Evolutionary conservation across 2,797 vertebrate species (phyloP).

Genomic region (Artibeus lituratus): DNA sequence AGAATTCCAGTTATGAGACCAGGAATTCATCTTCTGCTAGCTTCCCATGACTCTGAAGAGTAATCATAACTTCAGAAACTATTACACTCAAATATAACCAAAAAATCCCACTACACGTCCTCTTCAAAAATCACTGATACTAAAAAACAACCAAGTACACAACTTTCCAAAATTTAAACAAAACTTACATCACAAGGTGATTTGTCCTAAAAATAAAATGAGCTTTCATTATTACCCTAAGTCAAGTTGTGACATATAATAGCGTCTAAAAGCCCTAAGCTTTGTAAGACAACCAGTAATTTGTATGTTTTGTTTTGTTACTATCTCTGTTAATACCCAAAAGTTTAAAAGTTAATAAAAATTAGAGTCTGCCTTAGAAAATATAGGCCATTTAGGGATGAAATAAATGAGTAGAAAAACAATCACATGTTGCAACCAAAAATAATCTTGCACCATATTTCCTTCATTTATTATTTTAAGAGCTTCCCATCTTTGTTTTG

Average conservation of each 20-base stretch:
- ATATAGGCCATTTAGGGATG: slow-evolving; percentile 15
- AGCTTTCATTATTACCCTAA: not conserved
- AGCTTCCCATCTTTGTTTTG: not conserved
- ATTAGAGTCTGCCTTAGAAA: slow-evolving; percentile 49
- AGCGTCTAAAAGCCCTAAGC: slow-evolving; percentile 28
- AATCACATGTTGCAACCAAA: slow-evolving; percentile 45
- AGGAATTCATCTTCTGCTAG: not conserved
- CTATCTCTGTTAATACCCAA: slow-evolving; percentile 56
- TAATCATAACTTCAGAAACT: not conserved
- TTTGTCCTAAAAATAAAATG: slow-evolving; percentile 15
- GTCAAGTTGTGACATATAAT: not conserved
- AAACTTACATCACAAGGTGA: not conserved
- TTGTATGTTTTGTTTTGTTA: slow-evolving; percentile 46
- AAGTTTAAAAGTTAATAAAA: slow-evolving; percentile 65
- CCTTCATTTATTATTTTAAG: slow-evolving; percentile 41
- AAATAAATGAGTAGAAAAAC: slow-evolving; percentile 37
- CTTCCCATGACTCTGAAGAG: not conserved
- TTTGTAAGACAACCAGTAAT: slow-evolving; percentile 51
- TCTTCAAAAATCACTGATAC: slow-evolving; percentile 15
- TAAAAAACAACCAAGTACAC: not conserved
- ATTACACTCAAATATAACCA: not conserved
- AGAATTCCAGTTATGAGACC: not conserved
- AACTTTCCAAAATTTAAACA: slow-evolving; percentile 11
- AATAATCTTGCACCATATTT: slow-evolving; percentile 43
- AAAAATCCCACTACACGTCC: not conserved